Base-by-base conservation (phyloP, 2,797 vertebrate genomes). In the Cynodonichthys magdalenae region DNA sequence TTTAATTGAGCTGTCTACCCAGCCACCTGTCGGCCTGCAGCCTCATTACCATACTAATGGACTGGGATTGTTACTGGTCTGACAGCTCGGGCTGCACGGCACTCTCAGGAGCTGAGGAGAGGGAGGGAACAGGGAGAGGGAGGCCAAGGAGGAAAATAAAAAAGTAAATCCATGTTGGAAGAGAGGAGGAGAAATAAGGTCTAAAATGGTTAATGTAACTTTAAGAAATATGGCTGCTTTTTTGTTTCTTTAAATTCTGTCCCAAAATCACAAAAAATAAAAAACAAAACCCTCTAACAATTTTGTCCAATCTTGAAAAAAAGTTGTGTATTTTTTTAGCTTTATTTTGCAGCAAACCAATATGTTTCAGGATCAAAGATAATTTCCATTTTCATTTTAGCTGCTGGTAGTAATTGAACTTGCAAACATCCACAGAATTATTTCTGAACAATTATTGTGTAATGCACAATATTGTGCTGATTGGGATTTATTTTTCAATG, bases 1-100 rank as follows among this genome's bases (percentile, higher is more conserved):
- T 96, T 98, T 98, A 99, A 98, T 98, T 98, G 96, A 98, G 97
- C 96, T 95, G 96, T 98, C 96, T 96, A 95, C 92, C 89, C 87
- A 95, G 95, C 97, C 97, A 99, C 97, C 97, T 99, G 97, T 98
- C 96, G 95, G 95, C 95, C 96, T 90, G 79, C 92, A 91, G 94
- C 95, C 96, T 98, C 95, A 98, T 99, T 99, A 97, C 94, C 97
- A 99, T 98, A 96, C 96, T 98, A 99, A 99, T 99, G 96, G 95
- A 93, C 90, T 89, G 93, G 95, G 95, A 98, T 98, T 98, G 96
- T 98, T 98, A 93, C 95, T 94, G 93, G 85, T 90, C 92, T 97
- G 96, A 97, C 96, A 96, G 95, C 92, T 94, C 67, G 59, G 80
- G 79, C 82, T 78, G 57, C 63, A 71, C 36, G 34, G 81, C 77